phyloP scores from a whole-genome alignment of 2,113 vertebrate genomes.

The Gambusia affinis region DNA sequence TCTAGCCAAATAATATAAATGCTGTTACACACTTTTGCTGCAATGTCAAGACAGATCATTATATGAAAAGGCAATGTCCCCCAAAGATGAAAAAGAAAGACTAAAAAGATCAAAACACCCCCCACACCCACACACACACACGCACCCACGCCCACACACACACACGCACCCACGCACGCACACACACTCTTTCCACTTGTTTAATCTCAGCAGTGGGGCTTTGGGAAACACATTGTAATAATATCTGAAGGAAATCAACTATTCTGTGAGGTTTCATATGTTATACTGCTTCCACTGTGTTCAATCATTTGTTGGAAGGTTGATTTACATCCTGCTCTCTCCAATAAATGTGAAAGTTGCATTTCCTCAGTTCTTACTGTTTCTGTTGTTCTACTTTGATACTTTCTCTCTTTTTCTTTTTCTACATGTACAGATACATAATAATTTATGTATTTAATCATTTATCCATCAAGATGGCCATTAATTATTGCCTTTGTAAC shows the following conservation, averaged over 20 bases:
- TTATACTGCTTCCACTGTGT: slow-evolving; percentile 3
- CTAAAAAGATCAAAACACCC: too few species aligned
- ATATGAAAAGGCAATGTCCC: too few species aligned
- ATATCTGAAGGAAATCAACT: slow-evolving; percentile 2
- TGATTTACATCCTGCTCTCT: neutral
- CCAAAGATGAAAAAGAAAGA: too few species aligned
- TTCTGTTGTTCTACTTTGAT: neutral
- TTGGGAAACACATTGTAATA: neutral
- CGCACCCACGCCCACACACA: too few species aligned
- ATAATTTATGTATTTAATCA: too few species aligned
- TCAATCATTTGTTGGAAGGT: neutral
- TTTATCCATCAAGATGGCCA: neutral
- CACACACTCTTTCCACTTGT: neutral
- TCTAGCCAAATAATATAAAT: too few species aligned
- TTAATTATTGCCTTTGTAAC: neutral
- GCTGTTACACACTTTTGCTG: too few species aligned
- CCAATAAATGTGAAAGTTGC: too few species aligned
- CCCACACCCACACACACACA: too few species aligned
- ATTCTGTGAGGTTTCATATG: slow-evolving; percentile 2
- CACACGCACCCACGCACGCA: too few species aligned
- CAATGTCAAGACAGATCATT: too few species aligned
- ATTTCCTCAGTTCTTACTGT: too few species aligned
- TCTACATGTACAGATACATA: neutral
- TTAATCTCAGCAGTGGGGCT: slow-evolving; percentile 10
- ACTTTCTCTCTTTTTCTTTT: neutral